A percentile compares a stretch with the other conserved stretches of the same genome.
Evolutionary conservation across 2,113 vertebrate species (phyloP).

Genomic region (Pluvialis apricaria): DNA sequence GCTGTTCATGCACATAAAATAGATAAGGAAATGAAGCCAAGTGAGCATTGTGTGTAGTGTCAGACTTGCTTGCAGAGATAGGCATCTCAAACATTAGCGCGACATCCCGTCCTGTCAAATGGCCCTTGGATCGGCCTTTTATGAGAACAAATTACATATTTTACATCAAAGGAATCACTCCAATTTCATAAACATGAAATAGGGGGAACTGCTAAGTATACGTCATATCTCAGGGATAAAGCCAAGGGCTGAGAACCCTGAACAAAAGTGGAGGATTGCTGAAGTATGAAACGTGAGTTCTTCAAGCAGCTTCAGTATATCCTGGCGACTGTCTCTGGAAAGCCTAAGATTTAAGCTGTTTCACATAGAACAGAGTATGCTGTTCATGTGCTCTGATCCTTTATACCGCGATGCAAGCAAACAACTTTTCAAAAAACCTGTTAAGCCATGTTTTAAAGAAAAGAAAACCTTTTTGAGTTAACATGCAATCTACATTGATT

Average conservation of each 20-base stretch:
- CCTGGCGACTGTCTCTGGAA: background rate
- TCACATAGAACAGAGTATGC: background rate
- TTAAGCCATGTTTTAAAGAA: background rate
- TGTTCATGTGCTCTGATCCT: background rate
- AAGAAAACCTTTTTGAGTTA: background rate
- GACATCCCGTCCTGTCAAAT: slow-evolving; percentile 41
- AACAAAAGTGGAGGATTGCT: background rate
- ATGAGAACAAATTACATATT: slow-evolving; percentile 36
- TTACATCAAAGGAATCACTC: slow-evolving; percentile 10
- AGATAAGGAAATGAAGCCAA: slow-evolving; percentile 55
- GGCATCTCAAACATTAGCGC: slow-evolving; percentile 29
- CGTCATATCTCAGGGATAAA: background rate
- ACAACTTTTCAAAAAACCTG: background rate
- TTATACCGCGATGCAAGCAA: background rate
- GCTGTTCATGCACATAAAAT: slow-evolving; percentile 39
- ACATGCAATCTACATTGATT: background rate
- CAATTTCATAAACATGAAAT: slow-evolving; percentile 44
- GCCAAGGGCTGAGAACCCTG: background rate
- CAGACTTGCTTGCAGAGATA: background rate
- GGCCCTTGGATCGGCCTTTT: background rate
- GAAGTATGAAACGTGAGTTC: background rate
- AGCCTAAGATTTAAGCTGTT: background rate
- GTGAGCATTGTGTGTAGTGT: background rate
- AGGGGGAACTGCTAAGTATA: background rate
- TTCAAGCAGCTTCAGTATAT: background rate